Conservation (phyloP, 2,888 invertebrate species). For the Lamellibrachia columna region DNA sequence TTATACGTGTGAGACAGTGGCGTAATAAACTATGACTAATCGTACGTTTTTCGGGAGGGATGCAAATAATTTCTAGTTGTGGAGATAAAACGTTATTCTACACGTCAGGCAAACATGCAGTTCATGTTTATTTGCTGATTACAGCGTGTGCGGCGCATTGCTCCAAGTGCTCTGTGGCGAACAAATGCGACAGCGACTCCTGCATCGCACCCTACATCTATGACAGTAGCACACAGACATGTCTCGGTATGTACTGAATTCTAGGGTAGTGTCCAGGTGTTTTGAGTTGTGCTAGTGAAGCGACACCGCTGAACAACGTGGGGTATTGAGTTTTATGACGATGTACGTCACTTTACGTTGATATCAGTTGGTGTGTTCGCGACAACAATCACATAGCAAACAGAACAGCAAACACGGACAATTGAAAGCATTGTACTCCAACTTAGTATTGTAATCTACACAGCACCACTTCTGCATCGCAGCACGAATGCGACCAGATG, state of each 20-base stretch:
- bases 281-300: background rate
- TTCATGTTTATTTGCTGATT: background rate
- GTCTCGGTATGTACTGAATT: background rate
- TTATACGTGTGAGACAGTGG: no score
- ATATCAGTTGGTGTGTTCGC: background rate
- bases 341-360: background rate
- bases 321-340: background rate
- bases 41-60: background rate
- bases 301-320: background rate
- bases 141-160: slow-evolving; percentile 20
- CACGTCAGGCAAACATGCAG: background rate
- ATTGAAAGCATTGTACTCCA: no score
- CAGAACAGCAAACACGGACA: no score
- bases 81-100: background rate
- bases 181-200: slow-evolving; percentile 5
- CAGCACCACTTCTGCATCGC: no score
- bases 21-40: background rate
- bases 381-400: no score
- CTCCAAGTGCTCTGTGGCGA: slow-evolving; percentile 21
- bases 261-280: background rate
- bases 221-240: slow-evolving; percentile 6
- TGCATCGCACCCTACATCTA: slow-evolving; percentile 21
- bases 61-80: background rate
- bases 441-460: no score
- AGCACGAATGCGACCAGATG: no score